Evolutionary conservation across 2,797 vertebrate genomes (phyloP).

Genomic region (Oceanodroma leucorhoa): DNA sequence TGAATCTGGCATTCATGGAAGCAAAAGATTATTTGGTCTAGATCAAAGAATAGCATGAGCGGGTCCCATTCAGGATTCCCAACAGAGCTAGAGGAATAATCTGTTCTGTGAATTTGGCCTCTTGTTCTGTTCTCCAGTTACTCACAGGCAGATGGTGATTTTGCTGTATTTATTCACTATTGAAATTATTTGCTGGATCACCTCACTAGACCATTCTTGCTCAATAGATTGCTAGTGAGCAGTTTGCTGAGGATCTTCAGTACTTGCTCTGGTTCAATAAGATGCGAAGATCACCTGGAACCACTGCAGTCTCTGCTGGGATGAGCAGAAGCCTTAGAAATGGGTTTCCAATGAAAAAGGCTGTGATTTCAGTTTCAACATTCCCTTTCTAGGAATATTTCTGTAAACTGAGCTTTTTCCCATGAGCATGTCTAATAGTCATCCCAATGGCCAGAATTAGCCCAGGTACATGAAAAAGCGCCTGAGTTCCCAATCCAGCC

Average conservation of each 20-base stretch:
- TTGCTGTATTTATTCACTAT: background rate
- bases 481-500: background rate
- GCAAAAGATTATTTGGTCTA: background rate
- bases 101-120: background rate
- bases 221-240: background rate
- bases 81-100: background rate
- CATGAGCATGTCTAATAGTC: background rate
- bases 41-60: background rate
- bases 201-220: background rate
- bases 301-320: background rate
- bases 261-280: background rate
- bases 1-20: background rate
- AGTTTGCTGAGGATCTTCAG: background rate
- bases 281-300: background rate
- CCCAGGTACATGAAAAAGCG: background rate
- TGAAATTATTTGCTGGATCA: conserved; percentile 8
- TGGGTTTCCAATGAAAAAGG: background rate
- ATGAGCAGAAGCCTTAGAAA: background rate
- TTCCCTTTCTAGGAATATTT: background rate
- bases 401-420: background rate
- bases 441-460: background rate
- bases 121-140: background rate
- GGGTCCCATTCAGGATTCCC: background rate
- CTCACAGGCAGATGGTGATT: conserved; percentile 24
- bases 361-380: background rate